Conservation (phyloP, 2,797 vertebrate species). For the Cyprinodon diabolis region DNA sequence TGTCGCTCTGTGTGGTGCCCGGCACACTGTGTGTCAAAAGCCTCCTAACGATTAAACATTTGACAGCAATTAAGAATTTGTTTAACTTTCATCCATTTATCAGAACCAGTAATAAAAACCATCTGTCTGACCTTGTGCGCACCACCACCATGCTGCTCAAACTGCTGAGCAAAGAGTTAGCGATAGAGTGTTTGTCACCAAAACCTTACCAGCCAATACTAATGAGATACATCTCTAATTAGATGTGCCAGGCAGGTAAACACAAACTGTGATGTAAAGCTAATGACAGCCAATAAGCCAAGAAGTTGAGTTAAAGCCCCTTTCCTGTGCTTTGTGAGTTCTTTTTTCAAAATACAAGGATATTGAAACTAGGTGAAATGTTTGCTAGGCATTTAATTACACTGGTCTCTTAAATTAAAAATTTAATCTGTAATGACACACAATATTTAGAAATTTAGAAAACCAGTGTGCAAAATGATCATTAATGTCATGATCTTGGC, state of each 20-base stretch:
- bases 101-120: neutral
- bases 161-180: neutral
- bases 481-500: too few species aligned
- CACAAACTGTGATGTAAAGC: neutral
- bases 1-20: slow-evolving; percentile 30
- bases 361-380: too few species aligned
- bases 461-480: too few species aligned
- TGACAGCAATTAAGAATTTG: slow-evolving; percentile 30
- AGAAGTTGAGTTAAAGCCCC: neutral
- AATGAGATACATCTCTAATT: neutral
- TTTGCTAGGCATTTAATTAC: too few species aligned
- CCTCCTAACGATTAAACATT: slow-evolving; percentile 20
- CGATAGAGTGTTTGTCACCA: neutral
- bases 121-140: neutral
- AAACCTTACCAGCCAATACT: neutral
- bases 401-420: too few species aligned
- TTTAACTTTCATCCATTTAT: slow-evolving; percentile 1
- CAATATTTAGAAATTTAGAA: too few species aligned
- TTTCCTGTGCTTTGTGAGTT: neutral
- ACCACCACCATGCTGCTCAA: neutral
- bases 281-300: neutral
- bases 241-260: neutral
- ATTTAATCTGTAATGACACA: too few species aligned
- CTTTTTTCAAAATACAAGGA: too few species aligned
- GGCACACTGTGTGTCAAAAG: slow-evolving; percentile 33